Conservation (phyloP, 2,113 vertebrate species). For the Centropus bengalensis region DNA sequence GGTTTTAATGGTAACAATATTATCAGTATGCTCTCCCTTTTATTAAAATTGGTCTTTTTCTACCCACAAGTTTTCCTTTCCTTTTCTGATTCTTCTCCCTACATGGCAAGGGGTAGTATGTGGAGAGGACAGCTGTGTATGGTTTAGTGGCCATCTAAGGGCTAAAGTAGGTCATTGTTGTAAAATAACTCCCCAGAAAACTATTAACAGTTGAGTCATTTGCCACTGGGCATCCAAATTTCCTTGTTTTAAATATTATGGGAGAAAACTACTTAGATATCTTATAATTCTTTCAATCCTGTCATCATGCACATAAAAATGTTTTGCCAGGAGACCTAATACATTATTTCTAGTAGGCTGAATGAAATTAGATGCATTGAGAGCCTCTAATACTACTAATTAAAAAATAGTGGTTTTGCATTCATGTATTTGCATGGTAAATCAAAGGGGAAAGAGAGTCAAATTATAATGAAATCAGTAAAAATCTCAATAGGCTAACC, state of each 20-base stretch:
- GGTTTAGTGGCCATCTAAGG: too few species aligned
- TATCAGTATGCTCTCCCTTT: too few species aligned
- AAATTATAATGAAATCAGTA: background rate
- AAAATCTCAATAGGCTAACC: background rate
- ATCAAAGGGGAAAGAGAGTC: background rate
- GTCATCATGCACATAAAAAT: background rate
- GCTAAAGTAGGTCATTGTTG: background rate
- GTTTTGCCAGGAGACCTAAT: background rate
- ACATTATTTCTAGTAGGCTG: background rate
- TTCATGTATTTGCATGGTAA: background rate
- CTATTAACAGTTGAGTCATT: background rate
- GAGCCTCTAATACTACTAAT: background rate
- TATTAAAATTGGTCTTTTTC: too few species aligned
- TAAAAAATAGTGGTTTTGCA: background rate
- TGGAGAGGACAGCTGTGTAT: too few species aligned
- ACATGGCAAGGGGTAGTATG: too few species aligned
- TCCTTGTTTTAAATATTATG: background rate
- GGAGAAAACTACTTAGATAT: background rate
- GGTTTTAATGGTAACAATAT: too few species aligned
- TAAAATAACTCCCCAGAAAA: background rate
- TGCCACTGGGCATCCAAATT: rapidly evolving
- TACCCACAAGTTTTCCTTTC: too few species aligned
- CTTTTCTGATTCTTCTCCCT: too few species aligned
- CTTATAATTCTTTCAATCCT: background rate
- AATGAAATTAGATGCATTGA: background rate